Evolutionary conservation across 2,113 vertebrate genomes (phyloP), one percentile per base, ranked within the genome.

Genomic region (Loxodonta africana): DNA sequence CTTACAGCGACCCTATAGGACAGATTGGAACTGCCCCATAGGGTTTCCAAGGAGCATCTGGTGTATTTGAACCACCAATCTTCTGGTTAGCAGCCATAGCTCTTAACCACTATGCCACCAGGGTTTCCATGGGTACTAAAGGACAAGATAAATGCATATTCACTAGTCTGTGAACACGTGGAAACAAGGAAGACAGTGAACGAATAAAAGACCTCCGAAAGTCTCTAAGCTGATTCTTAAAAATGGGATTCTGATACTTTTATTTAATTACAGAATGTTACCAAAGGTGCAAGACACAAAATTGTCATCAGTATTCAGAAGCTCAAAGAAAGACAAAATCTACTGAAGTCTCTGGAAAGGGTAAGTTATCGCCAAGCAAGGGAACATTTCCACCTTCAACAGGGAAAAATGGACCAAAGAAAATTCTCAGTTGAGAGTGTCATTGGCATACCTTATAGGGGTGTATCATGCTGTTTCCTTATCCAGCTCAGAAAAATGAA

Each of bases 291-390:
- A 1, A 98, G 99, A 93, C 99, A 99, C 99, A 99, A 99, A 99
- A 99, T 99, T 84, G 99, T 99, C 94, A 99, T 99, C 99, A 99
- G 99, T 98, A 99, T 99, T 98, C 99, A 99, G 98, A 99, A 99
- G 98, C 99, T 99, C 96, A 99, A 99, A 98, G 99, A 99, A 97
- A 99, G 99, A 95, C 99, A 99, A 96, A 99, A 99, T 95, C 98
- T 99, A 77, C 99, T 99, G 77, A 99, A 99, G 93, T 99, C 99
- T 96, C 98, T 99, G 98, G 99, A 99, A 98, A 99, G 99, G 99
- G 99, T 99, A 97, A 99, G 99, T 98, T 62, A 77, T 63, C 25
- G 18, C 46, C 1, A 0, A 67, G 20, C 4, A 14, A 8, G 14
- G 33, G 37, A 2, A 62, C n/a, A 0, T 71, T 86, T 85, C 69